phyloP scores from a whole-genome alignment of 1,140 invertebrate species.

The Zaprionus gabonicus region DNA sequence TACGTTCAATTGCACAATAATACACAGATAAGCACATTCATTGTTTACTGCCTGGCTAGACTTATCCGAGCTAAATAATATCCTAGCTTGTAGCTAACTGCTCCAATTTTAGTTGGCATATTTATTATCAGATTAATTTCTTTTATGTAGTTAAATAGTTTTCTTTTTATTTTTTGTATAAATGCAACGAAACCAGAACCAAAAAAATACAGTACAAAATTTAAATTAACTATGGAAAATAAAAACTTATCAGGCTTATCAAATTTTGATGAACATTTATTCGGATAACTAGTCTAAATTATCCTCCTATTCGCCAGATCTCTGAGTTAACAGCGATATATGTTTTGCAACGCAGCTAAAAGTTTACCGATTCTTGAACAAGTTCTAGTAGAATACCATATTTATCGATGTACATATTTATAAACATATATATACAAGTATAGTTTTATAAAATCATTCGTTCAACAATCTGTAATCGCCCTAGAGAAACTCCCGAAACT shows the following conservation, averaged over 20 bases:
- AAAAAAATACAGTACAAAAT: background rate
- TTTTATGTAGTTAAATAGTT: background rate
- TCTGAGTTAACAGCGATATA: background rate
- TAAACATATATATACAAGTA: background rate
- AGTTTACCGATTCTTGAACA: background rate
- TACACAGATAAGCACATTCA: conserved; percentile 16
- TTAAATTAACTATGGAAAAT: background rate
- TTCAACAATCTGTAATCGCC: background rate
- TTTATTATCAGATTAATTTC: background rate
- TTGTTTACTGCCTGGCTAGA: conserved; percentile 23
- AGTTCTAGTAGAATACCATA: background rate
- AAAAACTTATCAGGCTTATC: background rate
- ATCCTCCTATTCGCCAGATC: background rate
- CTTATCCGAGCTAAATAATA: conserved; percentile 1
- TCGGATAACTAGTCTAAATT: background rate
- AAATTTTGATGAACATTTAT: no score
- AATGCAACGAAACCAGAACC: conserved; percentile 56
- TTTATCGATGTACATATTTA: conserved; percentile 2
- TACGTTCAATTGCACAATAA: conserved; percentile 36
- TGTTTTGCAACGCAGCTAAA: background rate
- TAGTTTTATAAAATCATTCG: background rate
- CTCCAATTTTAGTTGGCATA: conserved; percentile 13
- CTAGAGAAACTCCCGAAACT: background rate
- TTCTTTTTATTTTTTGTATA: conserved; percentile 10
- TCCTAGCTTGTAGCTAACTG: conserved; percentile 35